phyloP scores from a whole-genome alignment of 2,888 invertebrate species.

The Beris morrisii region DNA sequence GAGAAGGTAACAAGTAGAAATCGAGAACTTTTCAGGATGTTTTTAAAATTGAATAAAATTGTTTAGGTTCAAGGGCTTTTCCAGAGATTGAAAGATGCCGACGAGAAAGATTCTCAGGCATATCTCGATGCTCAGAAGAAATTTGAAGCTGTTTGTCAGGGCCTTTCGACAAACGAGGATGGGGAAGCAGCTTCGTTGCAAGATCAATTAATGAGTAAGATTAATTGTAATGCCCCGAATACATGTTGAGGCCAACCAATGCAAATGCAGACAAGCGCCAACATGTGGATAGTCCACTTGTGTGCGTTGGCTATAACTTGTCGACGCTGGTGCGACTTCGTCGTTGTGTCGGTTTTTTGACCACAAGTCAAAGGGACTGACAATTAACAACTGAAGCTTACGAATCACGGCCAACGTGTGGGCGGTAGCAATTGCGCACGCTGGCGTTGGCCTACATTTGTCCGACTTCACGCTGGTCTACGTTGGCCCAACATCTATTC shows the following conservation, averaged over 20 bases:
- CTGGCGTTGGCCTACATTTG: no score
- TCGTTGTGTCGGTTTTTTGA: no score
- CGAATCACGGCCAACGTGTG: no score
- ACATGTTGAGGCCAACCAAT: background rate
- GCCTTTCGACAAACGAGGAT: slow-evolving; percentile 75
- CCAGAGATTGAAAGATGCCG: slow-evolving; percentile 67
- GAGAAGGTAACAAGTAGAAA: slow-evolving; percentile 54
- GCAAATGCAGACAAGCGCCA: no score
- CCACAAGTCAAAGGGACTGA: no score
- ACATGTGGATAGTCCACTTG: no score
- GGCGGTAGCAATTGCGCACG: no score
- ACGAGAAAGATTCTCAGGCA: slow-evolving; percentile 67
- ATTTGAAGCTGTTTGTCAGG: slow-evolving; percentile 82
- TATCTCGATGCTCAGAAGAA: slow-evolving; percentile 73
- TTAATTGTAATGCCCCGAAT: background rate
- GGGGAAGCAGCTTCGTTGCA: slow-evolving; percentile 83
- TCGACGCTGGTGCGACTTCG: no score
- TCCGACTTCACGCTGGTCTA: no score
- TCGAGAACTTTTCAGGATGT: background rate
- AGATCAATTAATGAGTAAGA: slow-evolving; percentile 80
- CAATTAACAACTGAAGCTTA: no score
- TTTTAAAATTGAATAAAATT: background rate
- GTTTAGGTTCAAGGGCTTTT: slow-evolving; percentile 64
- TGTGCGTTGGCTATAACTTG: background rate
- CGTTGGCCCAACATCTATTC: no score